Conservation (phyloP, 1,140 invertebrate genomes). For the Scaptodrosophila lebanonensis region DNA sequence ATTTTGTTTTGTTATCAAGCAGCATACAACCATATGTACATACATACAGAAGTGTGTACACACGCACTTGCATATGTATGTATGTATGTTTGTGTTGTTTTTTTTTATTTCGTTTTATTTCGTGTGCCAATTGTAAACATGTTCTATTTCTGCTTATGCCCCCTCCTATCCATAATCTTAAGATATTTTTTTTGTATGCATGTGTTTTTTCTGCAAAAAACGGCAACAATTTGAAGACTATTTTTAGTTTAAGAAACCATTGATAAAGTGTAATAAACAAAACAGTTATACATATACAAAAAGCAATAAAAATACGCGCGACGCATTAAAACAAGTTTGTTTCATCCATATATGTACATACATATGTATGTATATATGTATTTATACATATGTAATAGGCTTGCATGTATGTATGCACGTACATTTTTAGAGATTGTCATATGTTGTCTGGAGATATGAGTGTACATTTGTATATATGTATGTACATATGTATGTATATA, state of each 20-base stretch:
- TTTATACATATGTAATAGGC: background rate
- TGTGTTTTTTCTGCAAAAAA: conserved; percentile 4
- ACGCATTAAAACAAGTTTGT: conserved; percentile 67
- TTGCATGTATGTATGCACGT: background rate
- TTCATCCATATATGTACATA: conserved; percentile 10
- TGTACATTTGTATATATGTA: too few species aligned
- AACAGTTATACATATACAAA: conserved; percentile 19
- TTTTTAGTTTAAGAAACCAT: conserved; percentile 40
- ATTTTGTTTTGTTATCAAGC: too few species aligned
- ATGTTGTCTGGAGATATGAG: too few species aligned
- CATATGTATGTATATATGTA: background rate
- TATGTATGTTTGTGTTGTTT: conserved; percentile 1
- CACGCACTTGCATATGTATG: background rate
- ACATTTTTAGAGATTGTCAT: too few species aligned
- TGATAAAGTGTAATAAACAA: conserved; percentile 1
- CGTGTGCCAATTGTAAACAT: conserved; percentile 13
- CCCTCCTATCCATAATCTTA: background rate
- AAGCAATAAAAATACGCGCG: conserved; percentile 52
- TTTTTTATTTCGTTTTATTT: conserved; percentile 12
- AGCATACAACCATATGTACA: background rate
- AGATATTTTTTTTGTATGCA: conserved; percentile 11
- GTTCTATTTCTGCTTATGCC: background rate
- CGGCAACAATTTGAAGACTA: conserved; percentile 35
- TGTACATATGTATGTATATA: too few species aligned
- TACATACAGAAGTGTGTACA: background rate